A percentile compares a stretch with the other conserved stretches of the same genome.
Evolutionary conservation across 2,113 vertebrate genomes (phyloP).

Genomic region (Xenus cinereus): DNA sequence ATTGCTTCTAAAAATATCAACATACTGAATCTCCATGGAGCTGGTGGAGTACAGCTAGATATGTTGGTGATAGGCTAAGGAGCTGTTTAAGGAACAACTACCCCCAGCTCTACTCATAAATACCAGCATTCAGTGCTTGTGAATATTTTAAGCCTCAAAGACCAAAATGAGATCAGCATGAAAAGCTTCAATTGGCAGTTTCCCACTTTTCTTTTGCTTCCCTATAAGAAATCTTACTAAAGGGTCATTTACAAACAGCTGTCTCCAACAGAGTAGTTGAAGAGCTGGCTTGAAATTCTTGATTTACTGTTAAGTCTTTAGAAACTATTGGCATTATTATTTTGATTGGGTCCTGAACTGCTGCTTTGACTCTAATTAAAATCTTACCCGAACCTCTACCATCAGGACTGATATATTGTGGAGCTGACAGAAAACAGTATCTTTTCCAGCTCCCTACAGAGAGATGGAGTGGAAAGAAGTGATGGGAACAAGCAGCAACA

Average conservation of each 20-base stretch:
- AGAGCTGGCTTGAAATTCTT: neutral
- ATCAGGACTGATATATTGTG: neutral
- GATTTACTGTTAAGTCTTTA: neutral
- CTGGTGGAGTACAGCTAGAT: neutral
- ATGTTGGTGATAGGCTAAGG: neutral
- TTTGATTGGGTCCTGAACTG: neutral
- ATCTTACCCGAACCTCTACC: neutral
- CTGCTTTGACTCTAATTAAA: neutral
- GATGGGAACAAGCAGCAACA: neutral
- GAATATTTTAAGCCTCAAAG: constrained; percentile 29
- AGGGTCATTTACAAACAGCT: neutral
- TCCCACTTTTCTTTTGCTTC: neutral
- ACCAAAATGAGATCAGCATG: constrained; percentile 33
- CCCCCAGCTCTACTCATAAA: neutral
- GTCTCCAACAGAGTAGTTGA: neutral
- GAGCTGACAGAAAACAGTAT: neutral
- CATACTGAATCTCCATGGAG: neutral
- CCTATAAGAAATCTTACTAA: neutral
- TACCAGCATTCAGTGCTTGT: constrained; percentile 1
- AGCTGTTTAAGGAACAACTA: neutral
- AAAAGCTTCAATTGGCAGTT: neutral
- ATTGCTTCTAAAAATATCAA: neutral
- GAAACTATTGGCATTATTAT: neutral
- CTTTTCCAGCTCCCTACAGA: neutral
- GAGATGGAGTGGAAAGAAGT: neutral